Base-by-base conservation (phyloP, 2,888 invertebrate species). In the Xestoiulus laeticollis region DNA sequence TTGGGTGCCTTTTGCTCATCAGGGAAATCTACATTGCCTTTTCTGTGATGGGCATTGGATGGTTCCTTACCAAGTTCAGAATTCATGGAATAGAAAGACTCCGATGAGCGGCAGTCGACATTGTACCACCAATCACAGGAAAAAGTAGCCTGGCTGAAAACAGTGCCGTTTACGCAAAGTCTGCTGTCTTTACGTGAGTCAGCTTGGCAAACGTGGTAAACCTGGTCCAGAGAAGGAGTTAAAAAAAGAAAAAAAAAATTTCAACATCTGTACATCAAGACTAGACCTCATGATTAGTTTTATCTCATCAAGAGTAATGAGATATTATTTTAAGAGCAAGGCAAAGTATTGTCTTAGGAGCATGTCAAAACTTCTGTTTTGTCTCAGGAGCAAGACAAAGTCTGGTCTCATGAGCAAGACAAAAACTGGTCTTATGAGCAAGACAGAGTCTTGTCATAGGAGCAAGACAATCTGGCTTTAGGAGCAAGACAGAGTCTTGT, bases 91-190 rank as follows among this genome's bases (percentile, higher is more conserved):
- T 89, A 89, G 83, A 87, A 88, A 53, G 30, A 8, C 8, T 78
- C 19, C 0, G 89, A 68, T n/a, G 82, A n/a, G 30, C 85, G 68
- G 33, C 89, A 89, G 43, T 89, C 88, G 16, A 89, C 89, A 33
- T 86, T 88, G 87, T 88, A 88, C 89, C 89, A 89, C 89, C 89
- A 89, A 32, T 89, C 88, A 68, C 89, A 89, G 44, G 87, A 86
- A n/a, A 89, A 88, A 16, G 88, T 86, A n/a, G 53, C 86, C 86
- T 89, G 89, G 78, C 88, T 88, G 85, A 89, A 89, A 22, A 89
- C 32, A 22, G 89, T 89, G 32, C 89, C 89, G 32, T 88, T 88
- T 19, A 83, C 86, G 85, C 89, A 89, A n/a, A 89, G 53, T 19
- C 68, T 86, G 68, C 88, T 88, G 43, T 89, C 88, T 22, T 85